Evolutionary conservation across 2,797 vertebrate genomes (phyloP).

Genomic region (Sebastes nivosus): DNA sequence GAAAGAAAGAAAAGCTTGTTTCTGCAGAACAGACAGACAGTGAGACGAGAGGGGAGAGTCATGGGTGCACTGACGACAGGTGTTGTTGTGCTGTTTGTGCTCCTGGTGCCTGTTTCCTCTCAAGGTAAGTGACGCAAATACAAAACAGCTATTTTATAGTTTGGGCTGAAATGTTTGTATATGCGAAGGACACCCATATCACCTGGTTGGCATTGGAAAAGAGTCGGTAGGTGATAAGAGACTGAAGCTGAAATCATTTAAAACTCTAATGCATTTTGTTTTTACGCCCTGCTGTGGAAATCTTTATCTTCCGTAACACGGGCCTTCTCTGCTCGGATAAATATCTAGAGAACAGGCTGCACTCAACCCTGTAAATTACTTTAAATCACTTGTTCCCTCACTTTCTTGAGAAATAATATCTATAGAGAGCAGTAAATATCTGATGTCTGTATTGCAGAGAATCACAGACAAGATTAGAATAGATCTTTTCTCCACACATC

Average conservation of each 20-base stretch:
- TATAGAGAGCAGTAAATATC: neutral
- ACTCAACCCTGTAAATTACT: neutral
- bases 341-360: neutral
- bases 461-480: neutral
- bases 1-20: neutral
- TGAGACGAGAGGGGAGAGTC: neutral
- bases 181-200: neutral
- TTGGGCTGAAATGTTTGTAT: neutral
- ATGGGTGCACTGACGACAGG: slow-evolving; percentile 45
- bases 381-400: neutral
- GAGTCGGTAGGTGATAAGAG: neutral
- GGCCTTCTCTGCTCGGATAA: neutral
- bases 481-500: neutral
- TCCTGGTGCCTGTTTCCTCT: slow-evolving; percentile 42
- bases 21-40: neutral
- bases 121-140: slow-evolving; percentile 40
- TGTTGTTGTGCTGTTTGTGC: slow-evolving; percentile 34
- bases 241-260: neutral
- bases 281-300: neutral
- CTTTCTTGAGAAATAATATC: neutral
- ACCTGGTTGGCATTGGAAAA: neutral
- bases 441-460: neutral
- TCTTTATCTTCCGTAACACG: neutral
- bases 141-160: neutral
- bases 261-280: neutral